phyloP scores from a whole-genome alignment of 23 tunicate genomes.

The Diplosoma virens region DNA sequence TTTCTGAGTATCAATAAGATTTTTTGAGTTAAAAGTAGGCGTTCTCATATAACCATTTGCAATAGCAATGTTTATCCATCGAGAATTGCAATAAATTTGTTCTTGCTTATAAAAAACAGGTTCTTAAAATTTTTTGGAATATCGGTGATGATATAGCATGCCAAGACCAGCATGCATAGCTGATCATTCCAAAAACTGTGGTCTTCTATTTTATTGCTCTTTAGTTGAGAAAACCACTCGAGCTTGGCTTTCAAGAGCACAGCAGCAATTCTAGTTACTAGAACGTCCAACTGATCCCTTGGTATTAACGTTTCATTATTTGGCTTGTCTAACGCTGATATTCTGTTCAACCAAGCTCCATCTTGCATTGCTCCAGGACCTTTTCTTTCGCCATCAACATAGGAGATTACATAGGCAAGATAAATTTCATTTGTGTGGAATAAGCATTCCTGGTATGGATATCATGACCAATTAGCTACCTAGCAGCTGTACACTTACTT shows the following conservation, averaged over 20 bases:
- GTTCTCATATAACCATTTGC: slow-evolving; percentile 11
- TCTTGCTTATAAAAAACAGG: slow-evolving; percentile 10
- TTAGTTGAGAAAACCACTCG: background rate
- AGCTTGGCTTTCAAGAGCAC: slow-evolving; percentile 5
- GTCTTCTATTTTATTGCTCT: background rate
- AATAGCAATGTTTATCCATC: slow-evolving; percentile 1
- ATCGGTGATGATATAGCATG: slow-evolving; percentile 8
- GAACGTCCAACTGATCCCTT: background rate
- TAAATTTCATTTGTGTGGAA: too few species aligned
- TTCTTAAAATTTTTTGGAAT: slow-evolving; percentile 3
- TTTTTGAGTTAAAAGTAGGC: background rate
- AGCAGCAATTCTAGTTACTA: slow-evolving; percentile 5
- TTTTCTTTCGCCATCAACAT: too few species aligned
- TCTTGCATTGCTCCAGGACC: too few species aligned
- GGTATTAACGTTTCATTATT: too few species aligned
- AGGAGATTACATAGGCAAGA: too few species aligned
- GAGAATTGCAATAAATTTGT: slow-evolving; percentile 17
- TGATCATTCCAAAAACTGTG: slow-evolving; percentile 7
- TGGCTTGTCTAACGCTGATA: too few species aligned
- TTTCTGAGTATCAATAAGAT: background rate
- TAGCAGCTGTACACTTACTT: too few species aligned
- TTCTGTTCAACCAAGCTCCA: too few species aligned
- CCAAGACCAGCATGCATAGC: slow-evolving; percentile 11
- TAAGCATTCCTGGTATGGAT: too few species aligned
- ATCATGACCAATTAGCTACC: too few species aligned